These are phyloP conservation scores for Bombus waltoni DNA, from an alignment of 1,140 invertebrate species.

Conservation along the genomic window DNA sequence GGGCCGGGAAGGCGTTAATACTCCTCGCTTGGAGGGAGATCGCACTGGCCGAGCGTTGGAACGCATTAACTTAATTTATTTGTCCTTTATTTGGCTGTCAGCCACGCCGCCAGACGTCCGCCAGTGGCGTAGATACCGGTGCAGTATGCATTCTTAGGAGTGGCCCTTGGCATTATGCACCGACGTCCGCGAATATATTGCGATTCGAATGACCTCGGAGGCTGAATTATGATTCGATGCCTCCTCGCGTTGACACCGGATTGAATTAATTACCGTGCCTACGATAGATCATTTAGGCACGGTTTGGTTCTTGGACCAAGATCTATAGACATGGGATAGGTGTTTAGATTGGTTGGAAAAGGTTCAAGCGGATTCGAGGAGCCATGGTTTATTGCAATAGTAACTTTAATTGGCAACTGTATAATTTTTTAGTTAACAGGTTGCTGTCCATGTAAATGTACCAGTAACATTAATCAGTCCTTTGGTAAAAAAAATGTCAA, in stretches of 20 bases:
- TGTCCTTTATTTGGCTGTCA: slow-evolving; percentile 82
- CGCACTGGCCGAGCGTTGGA: slow-evolving; percentile 43
- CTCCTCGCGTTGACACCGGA: neutral
- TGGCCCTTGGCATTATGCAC: slow-evolving; percentile 8
- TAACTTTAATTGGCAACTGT: neutral
- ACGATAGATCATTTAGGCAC: neutral
- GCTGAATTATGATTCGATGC: slow-evolving; percentile 16
- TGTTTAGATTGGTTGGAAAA: neutral
- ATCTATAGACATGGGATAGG: neutral
- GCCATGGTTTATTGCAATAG: neutral
- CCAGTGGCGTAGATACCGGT: slow-evolving; percentile 52
- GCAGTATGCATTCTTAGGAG: slow-evolving; percentile 22
- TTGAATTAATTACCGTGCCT: slow-evolving; percentile 19
- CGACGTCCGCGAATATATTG: slow-evolving; percentile 13
- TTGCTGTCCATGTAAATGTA: too few species aligned
- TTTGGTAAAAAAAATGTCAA: too few species aligned
- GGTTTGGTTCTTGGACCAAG: neutral
- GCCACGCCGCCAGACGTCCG: slow-evolving; percentile 73
- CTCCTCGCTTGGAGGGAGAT: slow-evolving; percentile 35
- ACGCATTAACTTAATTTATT: slow-evolving; percentile 82
- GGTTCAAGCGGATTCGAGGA: neutral
- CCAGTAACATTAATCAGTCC: too few species aligned
- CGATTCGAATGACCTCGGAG: neutral
- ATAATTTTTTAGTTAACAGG: too few species aligned
- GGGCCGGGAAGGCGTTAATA: slow-evolving; percentile 57